A percentile compares a stretch with the other conserved stretches of the same genome.
These are phyloP conservation scores for Sturnus vulgaris DNA, from an alignment of 2,113 vertebrate species.

Conservation along the genomic window DNA sequence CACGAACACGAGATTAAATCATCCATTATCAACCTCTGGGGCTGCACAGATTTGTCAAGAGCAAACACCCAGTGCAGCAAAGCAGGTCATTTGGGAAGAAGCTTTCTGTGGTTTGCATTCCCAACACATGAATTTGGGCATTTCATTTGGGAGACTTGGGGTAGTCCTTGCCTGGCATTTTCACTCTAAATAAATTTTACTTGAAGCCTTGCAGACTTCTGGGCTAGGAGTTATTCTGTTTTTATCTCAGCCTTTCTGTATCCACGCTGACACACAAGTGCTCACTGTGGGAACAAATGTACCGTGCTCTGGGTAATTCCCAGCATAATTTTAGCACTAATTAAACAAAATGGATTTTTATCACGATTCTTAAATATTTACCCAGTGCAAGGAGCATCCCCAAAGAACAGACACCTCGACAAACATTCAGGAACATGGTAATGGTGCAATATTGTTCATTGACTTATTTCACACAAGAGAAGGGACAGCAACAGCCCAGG, in stretches of 20 bases:
- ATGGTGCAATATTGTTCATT: not conserved
- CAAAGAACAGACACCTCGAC: not conserved
- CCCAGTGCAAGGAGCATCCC: not conserved
- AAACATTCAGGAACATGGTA: not conserved
- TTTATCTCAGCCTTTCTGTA: not conserved
- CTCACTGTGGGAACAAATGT: not conserved
- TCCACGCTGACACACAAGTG: not conserved
- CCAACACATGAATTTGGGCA: not conserved
- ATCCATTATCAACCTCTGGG: not conserved
- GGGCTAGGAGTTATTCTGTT: not conserved
- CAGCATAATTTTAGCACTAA: not conserved
- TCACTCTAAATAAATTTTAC: not conserved
- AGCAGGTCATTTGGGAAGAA: not conserved
- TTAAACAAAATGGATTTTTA: slow-evolving; percentile 10
- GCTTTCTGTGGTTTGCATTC: not conserved
- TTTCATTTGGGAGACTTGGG: not conserved
- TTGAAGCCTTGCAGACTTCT: not conserved
- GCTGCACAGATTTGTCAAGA: not conserved
- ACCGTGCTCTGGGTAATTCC: not conserved
- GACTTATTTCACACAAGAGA: not conserved
- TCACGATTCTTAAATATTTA: not conserved
- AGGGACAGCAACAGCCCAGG: not conserved
- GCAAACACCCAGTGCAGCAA: not conserved
- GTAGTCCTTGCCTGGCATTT: not conserved
- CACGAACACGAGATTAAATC: not conserved